Evolutionary conservation across 1,140 invertebrate genomes (phyloP).

Genomic region (Euschistus heros): DNA sequence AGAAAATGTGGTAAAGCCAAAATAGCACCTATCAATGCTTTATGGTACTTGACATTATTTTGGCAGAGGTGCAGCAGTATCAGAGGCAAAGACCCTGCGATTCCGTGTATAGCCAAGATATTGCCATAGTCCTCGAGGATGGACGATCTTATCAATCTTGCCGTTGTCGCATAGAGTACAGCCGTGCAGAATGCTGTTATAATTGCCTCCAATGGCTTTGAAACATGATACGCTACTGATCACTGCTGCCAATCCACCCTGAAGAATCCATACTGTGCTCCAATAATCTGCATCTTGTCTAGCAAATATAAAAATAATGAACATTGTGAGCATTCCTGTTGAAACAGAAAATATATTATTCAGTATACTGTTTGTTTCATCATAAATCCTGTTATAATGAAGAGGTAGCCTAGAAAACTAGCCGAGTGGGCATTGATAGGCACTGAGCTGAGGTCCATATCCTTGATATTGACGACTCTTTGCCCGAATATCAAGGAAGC

Average conservation of each 20-base stretch:
- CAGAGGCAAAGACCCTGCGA: too few relatives aligned
- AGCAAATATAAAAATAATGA: background rate
- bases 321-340: slow-evolving; percentile 2
- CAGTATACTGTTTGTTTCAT: background rate
- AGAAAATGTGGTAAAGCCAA: too few relatives aligned
- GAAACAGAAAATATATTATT: background rate
- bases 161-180: too few relatives aligned
- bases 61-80: too few relatives aligned
- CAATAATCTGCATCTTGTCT: slow-evolving; percentile 1
- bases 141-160: too few relatives aligned
- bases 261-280: slow-evolving; percentile 14
- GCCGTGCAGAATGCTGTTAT: background rate
- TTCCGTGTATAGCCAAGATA: too few relatives aligned
- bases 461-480: slow-evolving; percentile 5
- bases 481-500: background rate
- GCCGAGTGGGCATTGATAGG: slow-evolving; percentile 15
- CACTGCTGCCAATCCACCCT: slow-evolving; percentile 11
- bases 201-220: background rate
- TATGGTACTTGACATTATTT: too few relatives aligned
- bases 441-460: slow-evolving; percentile 14
- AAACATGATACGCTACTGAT: background rate
- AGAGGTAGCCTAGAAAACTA: slow-evolving; percentile 4
- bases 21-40: too few relatives aligned
- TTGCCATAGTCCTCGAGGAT: too few relatives aligned
- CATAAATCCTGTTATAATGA: slow-evolving; percentile 1